Base-by-base conservation (phyloP, 2,113 vertebrate genomes). In the Gambusia affinis region DNA sequence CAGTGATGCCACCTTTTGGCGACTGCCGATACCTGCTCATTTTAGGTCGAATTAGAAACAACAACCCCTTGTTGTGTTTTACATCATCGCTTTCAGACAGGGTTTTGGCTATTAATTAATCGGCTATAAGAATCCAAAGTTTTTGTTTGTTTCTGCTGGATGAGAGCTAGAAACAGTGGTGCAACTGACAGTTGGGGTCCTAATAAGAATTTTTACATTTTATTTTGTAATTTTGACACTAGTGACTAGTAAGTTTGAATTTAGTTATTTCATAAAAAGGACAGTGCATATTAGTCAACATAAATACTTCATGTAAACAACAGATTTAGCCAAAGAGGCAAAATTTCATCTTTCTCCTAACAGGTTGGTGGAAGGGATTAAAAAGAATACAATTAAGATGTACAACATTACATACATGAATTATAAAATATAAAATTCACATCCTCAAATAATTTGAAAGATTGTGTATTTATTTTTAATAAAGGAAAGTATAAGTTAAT, bases 1-100 rank as follows among this genome's bases (percentile, higher is more conserved):
- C 4, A 81, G 64, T 70, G 79, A 86, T 69, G 81, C 83, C 87
- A 83, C 66, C 87, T 87, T 57, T 83, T 77, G 87, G 83, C 70
- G 70, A 74, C 70, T 12, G 54, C 12, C 11, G 5, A 78, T 66
- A 74, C 22, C 33, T 42, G 22, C 61, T 64, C 66, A 42, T 71
- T 63, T 44, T 19, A 11, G 28, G 73, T 57, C 2, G 2, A 57
- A 73, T 64, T 4, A 44, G 54, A 19, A 73, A 15, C 22, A 61
- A 28, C 44, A 51, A 17, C 37, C 42, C 15, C 5, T n/a, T 42
- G 17, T 6, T 24, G 28, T 14, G 60, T 39, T 4, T 70, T 33
- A 29, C 47, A n/a, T 57, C 14, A 57, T n/a, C 30, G 24, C 33
- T 30, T 51, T 8, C 47, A n/a, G 11, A 69, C 27, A 24, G 2